Percentiles rank a stretch among this genome's conserved stretches.
phyloP scores from a whole-genome alignment of 2,113 vertebrate genomes.

The Todiramphus chloris region DNA sequence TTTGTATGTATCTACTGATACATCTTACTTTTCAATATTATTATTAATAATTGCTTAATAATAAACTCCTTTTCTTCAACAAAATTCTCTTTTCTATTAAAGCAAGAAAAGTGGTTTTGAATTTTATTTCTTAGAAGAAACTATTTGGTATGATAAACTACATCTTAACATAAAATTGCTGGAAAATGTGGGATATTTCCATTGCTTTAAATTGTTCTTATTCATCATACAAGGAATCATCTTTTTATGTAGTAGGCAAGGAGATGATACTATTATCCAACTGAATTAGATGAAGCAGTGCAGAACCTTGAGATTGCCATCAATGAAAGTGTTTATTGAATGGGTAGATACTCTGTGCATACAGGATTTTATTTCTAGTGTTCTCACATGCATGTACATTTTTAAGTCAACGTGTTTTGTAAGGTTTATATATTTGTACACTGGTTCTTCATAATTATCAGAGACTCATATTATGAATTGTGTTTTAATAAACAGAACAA shows the following conservation, averaged over 20 bases:
- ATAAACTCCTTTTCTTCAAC: background rate
- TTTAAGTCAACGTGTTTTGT: slow-evolving; percentile 2
- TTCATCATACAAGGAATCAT: background rate
- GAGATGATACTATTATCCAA: background rate
- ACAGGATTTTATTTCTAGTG: background rate
- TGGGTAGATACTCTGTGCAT: background rate
- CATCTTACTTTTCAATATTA: background rate
- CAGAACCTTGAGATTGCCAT: slow-evolving; percentile 7
- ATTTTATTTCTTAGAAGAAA: background rate
- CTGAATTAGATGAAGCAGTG: background rate
- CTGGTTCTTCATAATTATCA: background rate
- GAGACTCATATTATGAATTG: slow-evolving; percentile 21
- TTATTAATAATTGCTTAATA: background rate
- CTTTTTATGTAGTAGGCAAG: background rate
- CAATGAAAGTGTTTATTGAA: background rate
- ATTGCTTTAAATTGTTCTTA: slow-evolving; percentile 13
- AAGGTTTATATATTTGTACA: slow-evolving; percentile 1
- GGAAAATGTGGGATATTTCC: background rate
- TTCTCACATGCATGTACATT: background rate
- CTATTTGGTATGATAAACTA: background rate
- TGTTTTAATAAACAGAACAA: slow-evolving; percentile 84
- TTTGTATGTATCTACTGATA: background rate
- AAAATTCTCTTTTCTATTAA: background rate
- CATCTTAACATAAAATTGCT: background rate
- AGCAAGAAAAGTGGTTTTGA: background rate